phyloP scores from a whole-genome alignment of 2,113 vertebrate species.

The Pelusios castaneus region DNA sequence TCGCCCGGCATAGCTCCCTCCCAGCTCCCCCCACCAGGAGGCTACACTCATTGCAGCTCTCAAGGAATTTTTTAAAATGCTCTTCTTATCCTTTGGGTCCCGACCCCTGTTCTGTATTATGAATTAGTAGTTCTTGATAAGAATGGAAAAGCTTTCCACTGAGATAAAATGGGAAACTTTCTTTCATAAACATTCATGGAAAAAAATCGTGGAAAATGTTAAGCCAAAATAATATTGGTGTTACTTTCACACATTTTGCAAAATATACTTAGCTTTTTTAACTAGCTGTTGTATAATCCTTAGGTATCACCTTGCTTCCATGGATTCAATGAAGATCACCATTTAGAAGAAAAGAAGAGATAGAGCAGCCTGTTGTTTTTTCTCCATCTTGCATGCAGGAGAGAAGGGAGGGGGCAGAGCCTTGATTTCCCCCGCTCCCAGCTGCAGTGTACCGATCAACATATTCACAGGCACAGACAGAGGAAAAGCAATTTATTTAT shows the following conservation, averaged over 20 bases:
- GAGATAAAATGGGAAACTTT: neutral
- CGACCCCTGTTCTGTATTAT: no score
- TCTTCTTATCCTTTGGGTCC: no score
- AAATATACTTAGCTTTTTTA: neutral
- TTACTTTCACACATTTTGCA: neutral
- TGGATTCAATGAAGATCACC: neutral
- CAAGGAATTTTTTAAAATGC: no score
- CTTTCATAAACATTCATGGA: neutral
- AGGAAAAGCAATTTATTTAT: neutral
- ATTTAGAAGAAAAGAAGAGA: neutral
- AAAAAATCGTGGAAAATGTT: neutral
- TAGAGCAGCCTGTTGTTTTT: neutral
- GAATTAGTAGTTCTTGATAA: neutral
- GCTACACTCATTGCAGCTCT: no score
- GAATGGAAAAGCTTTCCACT: neutral
- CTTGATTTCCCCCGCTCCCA: neutral
- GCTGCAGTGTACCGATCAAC: neutral
- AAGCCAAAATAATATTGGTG: neutral
- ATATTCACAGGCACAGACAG: neutral
- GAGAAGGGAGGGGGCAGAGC: fast-evolving
- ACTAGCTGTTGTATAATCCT: neutral
- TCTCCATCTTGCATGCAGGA: neutral
- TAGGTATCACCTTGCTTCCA: neutral
- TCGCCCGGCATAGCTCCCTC: no score
- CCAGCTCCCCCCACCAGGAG: no score